Evolutionary conservation across 2,888 invertebrate species (phyloP).

Genomic region (Tyria jacobaeae): DNA sequence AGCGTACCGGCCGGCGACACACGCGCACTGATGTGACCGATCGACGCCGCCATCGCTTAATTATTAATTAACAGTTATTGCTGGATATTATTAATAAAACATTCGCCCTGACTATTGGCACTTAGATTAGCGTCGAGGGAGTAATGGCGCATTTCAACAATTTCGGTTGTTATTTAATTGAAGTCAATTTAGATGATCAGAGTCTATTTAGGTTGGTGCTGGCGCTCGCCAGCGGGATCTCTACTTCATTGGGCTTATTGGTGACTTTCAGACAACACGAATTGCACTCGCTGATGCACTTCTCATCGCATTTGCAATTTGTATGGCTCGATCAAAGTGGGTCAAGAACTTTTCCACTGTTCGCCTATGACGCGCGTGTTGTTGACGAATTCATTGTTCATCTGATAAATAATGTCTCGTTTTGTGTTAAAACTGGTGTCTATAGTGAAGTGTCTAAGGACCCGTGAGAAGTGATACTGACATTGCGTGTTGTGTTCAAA

Average conservation of each 20-base stretch:
- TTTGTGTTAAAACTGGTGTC: constrained; percentile 27
- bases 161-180: constrained; percentile 87
- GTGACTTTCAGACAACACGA: constrained; percentile 87
- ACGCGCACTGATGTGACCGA: constrained; percentile 70
- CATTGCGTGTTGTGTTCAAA: constrained; percentile 29
- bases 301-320: constrained; percentile 76
- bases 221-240: constrained; percentile 85
- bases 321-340: constrained; percentile 55
- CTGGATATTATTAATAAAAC: constrained; percentile 84
- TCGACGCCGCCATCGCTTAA: constrained; percentile 74
- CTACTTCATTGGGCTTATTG: constrained; percentile 87
- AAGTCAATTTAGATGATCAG: constrained; percentile 87
- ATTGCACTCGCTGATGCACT: constrained; percentile 86
- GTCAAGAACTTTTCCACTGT: constrained; percentile 51
- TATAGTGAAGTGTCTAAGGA: constrained; percentile 34
- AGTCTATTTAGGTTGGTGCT: constrained; percentile 87
- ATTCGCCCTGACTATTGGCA: constrained; percentile 86
- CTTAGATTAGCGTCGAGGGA: constrained; percentile 86
- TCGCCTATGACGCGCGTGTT: constrained; percentile 29
- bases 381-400: constrained; percentile 25
- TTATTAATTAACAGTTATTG: constrained; percentile 84
- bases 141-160: constrained; percentile 87
- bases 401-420: constrained; percentile 15
- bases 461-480: constrained; percentile 30
- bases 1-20: constrained; percentile 48